phyloP scores from a whole-genome alignment of 2,113 vertebrate genomes.

The Calcarius ornatus region DNA sequence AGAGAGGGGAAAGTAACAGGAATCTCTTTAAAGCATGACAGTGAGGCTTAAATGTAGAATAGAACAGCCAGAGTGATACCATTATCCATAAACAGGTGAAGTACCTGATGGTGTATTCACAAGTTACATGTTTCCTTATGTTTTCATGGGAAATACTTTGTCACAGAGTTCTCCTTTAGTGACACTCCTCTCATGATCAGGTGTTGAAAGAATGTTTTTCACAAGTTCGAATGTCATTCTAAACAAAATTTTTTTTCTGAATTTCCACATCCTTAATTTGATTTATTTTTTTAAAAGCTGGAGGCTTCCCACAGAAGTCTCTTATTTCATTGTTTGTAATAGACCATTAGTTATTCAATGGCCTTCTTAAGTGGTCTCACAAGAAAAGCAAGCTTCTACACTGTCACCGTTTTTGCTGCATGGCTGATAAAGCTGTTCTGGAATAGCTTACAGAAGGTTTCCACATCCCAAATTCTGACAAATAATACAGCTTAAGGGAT shows the following conservation, averaged over 20 bases:
- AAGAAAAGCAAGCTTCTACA: conserved; percentile 29
- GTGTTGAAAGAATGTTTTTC: neutral
- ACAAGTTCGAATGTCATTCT: neutral
- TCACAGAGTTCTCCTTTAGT: neutral
- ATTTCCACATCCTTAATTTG: conserved; percentile 36
- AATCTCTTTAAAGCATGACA: neutral
- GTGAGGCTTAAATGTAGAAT: neutral
- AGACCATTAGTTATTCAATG: conserved; percentile 59
- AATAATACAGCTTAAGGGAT: neutral
- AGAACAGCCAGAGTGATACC: neutral
- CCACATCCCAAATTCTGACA: neutral
- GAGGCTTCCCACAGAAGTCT: conserved; percentile 27
- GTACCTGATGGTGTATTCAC: neutral
- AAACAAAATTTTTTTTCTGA: neutral
- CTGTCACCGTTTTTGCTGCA: neutral
- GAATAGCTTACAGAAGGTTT: neutral
- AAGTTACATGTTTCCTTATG: neutral
- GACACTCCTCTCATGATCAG: neutral
- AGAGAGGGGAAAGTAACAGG: neutral
- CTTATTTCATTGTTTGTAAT: conserved; percentile 23
- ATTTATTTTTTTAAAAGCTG: conserved; percentile 53
- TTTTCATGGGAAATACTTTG: neutral
- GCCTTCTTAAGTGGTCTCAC: conserved; percentile 53
- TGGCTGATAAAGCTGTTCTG: conserved; percentile 35
- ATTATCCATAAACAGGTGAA: neutral